Evolutionary conservation across 2,113 vertebrate species (phyloP).

Genomic region (Turnix velox): DNA sequence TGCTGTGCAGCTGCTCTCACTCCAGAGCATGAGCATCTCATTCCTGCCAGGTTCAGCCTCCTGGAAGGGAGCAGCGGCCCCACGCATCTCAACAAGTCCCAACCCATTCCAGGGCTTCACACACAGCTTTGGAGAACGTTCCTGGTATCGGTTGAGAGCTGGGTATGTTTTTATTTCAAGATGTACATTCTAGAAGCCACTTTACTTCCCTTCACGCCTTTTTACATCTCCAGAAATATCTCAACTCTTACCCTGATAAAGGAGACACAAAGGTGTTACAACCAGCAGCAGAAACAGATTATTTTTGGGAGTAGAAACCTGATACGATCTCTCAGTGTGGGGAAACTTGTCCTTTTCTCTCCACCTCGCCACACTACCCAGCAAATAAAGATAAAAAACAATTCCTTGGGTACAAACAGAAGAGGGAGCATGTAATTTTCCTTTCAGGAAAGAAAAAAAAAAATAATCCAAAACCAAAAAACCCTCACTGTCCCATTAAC

Average conservation of each 20-base stretch:
- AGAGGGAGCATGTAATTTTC: background rate
- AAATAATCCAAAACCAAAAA: too few species aligned
- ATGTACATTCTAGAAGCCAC: background rate
- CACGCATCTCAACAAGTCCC: background rate
- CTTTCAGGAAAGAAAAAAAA: background rate
- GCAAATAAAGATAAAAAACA: background rate
- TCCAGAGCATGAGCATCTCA: background rate
- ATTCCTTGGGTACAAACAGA: background rate
- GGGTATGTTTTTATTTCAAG: background rate
- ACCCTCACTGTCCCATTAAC: conserved; percentile 44
- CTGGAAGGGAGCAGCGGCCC: conserved; percentile 10
- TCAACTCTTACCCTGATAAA: background rate
- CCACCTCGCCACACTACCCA: background rate
- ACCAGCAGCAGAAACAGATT: background rate
- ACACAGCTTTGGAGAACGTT: accelerated
- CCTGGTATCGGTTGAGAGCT: accelerated
- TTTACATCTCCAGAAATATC: background rate
- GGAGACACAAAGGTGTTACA: background rate
- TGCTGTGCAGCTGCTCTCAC: background rate
- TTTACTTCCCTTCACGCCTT: background rate
- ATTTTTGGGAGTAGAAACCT: background rate
- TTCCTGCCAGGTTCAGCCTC: background rate
- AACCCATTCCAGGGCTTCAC: background rate
- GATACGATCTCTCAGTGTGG: background rate
- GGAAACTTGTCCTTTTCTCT: background rate